phyloP scores from a whole-genome alignment of 1,140 invertebrate species.

The Habropoda laboriosa region DNA sequence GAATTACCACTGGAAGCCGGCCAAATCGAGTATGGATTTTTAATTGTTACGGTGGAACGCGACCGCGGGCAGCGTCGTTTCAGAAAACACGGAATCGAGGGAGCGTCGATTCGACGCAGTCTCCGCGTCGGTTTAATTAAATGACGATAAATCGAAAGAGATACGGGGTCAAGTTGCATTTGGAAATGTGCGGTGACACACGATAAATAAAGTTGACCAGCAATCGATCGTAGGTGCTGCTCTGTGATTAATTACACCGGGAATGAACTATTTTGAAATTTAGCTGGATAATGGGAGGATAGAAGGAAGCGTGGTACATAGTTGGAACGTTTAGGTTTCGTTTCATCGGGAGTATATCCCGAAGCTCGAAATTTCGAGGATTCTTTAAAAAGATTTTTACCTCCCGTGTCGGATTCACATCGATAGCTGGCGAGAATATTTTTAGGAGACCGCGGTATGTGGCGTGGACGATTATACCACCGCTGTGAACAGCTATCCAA shows the following conservation, averaged over 20 bases:
- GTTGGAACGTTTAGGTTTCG: not conserved
- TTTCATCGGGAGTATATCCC: not conserved
- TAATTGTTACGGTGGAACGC: conserved; percentile 55
- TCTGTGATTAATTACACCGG: conserved; percentile 53
- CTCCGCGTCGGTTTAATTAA: conserved; percentile 46
- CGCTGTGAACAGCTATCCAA: conserved; percentile 52
- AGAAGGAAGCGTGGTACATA: not conserved
- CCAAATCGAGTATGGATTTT: conserved; percentile 68
- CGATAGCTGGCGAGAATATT: conserved; percentile 9
- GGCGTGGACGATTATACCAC: conserved; percentile 46
- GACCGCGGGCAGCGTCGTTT: conserved; percentile 33
- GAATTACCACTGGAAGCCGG: conserved; percentile 51
- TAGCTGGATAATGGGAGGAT: not conserved
- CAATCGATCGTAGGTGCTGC: conserved; percentile 57
- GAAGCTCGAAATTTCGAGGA: not conserved
- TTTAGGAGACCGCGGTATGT: conserved; percentile 8
- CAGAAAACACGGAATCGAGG: conserved; percentile 25
- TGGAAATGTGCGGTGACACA: conserved; percentile 42
- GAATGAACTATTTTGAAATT: conserved; percentile 47
- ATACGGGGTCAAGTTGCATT: conserved; percentile 18
- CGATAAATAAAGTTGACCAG: conserved; percentile 52
- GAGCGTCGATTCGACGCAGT: conserved; percentile 7
- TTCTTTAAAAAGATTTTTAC: not conserved
- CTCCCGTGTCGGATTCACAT: not conserved
- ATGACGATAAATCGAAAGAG: conserved; percentile 38